These are phyloP conservation scores for Euspilapteryx auroguttella DNA, from an alignment of 2,888 invertebrate genomes.

Conservation along the genomic window DNA sequence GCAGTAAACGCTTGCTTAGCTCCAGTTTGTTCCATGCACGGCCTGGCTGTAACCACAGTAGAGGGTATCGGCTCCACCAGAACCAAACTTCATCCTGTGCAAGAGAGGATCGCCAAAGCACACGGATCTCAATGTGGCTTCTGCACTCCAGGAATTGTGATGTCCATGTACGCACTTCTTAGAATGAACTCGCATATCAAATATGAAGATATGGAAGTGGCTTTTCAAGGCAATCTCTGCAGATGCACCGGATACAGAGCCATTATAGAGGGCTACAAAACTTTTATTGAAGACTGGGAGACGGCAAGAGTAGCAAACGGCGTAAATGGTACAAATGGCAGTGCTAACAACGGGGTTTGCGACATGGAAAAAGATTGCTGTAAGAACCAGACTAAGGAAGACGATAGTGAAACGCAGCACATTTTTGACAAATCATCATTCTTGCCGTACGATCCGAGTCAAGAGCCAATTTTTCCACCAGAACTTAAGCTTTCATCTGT, in stretches of 20 bases:
- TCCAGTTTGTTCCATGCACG: conserved; percentile 79
- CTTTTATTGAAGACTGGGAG: conserved; percentile 76
- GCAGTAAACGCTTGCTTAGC: conserved; percentile 83
- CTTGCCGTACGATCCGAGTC: conserved; percentile 69
- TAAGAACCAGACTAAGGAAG: conserved; percentile 37
- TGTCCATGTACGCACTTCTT: conserved; percentile 86
- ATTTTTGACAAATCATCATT: conserved; percentile 66
- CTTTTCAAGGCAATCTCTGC: conserved; percentile 77
- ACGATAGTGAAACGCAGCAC: conserved; percentile 46
- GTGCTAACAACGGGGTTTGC: conserved; percentile 28
- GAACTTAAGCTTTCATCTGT: conserved; percentile 66
- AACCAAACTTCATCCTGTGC: conserved; percentile 76
- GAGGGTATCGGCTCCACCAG: conserved; percentile 82
- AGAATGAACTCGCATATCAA: conserved; percentile 49
- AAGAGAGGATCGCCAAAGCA: conserved; percentile 77
- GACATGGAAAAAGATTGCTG: conserved; percentile 69
- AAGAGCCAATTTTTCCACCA: conserved; percentile 85
- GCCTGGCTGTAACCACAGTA: conserved; percentile 80
- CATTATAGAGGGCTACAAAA: conserved; percentile 80
- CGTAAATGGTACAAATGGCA: conserved; percentile 10
- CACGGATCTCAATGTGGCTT: conserved; percentile 90
- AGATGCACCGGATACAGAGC: conserved; percentile 87
- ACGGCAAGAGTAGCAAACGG: conserved; percentile 28
- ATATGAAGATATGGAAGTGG: conserved; percentile 69
- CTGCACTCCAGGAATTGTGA: conserved; percentile 88